Conservation (phyloP, 2,888 invertebrate species). For the Caenorhabditis uteleia region DNA sequence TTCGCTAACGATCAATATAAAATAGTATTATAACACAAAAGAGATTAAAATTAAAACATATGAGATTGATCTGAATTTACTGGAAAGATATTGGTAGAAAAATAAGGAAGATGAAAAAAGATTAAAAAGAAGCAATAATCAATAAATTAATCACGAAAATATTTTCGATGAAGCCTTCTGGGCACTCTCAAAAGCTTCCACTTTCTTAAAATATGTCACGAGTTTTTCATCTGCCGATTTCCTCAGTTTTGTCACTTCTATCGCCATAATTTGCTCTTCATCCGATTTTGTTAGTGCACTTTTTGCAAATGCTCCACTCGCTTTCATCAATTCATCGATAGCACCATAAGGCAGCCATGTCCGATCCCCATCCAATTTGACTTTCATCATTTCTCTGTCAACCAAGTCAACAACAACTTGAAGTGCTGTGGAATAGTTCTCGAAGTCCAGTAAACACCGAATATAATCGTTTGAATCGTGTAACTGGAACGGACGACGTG, state of each 20-base stretch:
- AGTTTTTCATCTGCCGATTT: slow-evolving; percentile 17
- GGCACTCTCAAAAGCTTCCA: slow-evolving; percentile 16
- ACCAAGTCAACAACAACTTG: slow-evolving; percentile 26
- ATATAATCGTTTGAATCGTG: slow-evolving; percentile 54
- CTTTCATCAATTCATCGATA: slow-evolving; percentile 33
- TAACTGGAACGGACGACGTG: no score
- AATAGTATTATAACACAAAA: background rate
- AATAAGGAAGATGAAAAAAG: background rate
- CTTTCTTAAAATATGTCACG: slow-evolving; percentile 18
- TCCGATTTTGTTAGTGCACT: no score
- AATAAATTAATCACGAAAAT: slow-evolving; percentile 1
- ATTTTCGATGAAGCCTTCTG: slow-evolving; percentile 5
- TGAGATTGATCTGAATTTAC: background rate
- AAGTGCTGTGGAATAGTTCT: slow-evolving; percentile 44
- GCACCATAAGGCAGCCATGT: slow-evolving; percentile 38
- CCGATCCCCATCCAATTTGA: background rate
- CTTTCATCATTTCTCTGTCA: slow-evolving; percentile 27
- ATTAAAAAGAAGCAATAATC: slow-evolving; percentile 3
- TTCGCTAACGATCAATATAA: no score
- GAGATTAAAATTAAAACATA: background rate
- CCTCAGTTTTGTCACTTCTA: slow-evolving; percentile 11
- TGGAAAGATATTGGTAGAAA: background rate
- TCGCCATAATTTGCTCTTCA: no score
- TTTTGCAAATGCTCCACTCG: slow-evolving; percentile 22
- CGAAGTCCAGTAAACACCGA: slow-evolving; percentile 53